Base-by-base conservation (phyloP, 2,888 invertebrate species). In the Sinotaia quadrata region DNA sequence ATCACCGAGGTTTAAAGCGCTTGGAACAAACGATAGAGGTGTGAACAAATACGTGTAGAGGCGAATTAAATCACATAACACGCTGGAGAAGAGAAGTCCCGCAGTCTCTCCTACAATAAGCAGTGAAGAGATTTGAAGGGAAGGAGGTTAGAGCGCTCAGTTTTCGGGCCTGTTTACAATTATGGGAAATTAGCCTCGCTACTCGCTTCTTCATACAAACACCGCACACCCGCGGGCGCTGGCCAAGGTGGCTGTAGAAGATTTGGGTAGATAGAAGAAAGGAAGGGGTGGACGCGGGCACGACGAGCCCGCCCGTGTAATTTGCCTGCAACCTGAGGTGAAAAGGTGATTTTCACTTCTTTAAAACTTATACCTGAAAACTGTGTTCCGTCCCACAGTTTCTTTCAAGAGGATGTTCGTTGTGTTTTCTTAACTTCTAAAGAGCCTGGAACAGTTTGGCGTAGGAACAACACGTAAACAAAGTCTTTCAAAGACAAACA, bases 131-230 rank as follows among this genome's bases (percentile, higher is more conserved):
- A 21, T n/a, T 29, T 41, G 44, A 44, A n/a, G 31, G 37, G 1
- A 41, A 15, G 41, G 44, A n/a, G 27, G 36, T 41, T 63, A 27
- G 5, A 29, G 15, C 47, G 47, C 47, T 47, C 47, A 47, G 18
- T 29, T 18, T 41, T 15, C 8, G 21, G 12, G 18, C 56, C 65
- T 65, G 65, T 44, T 65, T 54, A 65, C 54, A 65, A 65, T 65
- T 65, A 65, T 56, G 56, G 65, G 44, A 65, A 65, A 56, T 65
- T 65, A 54, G 65, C 44, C 65, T 41, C 65, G 65, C 56, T 65
- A 15, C 65, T 4, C 41, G 65, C 65, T 65, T 65, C 65, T 41
- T 44, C 65, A 54, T 41, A 65, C 65, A 65, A 65, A 65, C 65
- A 65, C 37, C 62, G 56, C 18, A 27, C 54, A 41, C 44, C 56